Evolutionary conservation across 2,113 vertebrate genomes (phyloP).

Genomic region (Corvus moneduloides): DNA sequence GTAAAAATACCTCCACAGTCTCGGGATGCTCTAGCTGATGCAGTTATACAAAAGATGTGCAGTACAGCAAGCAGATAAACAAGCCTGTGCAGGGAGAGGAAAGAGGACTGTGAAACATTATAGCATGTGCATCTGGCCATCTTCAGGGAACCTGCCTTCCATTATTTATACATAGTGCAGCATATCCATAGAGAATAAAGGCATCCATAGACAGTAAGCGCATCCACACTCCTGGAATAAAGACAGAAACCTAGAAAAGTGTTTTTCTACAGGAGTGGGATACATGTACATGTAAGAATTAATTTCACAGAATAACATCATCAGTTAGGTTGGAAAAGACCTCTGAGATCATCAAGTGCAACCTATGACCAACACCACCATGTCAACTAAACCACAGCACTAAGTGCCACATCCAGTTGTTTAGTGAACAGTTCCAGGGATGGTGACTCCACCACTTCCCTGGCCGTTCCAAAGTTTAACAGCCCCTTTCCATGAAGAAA

Average conservation of each 20-base stretch:
- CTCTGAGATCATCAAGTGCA: not conserved
- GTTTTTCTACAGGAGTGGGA: rapidly evolving
- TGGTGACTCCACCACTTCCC: too few species aligned
- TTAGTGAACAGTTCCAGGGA: not conserved
- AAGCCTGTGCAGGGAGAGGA: not conserved
- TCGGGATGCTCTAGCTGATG: not conserved
- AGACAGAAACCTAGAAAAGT: not conserved
- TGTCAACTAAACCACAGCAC: not conserved
- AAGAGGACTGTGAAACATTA: not conserved
- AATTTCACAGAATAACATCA: not conserved
- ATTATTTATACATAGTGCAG: rapidly evolving
- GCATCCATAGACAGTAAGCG: too few species aligned
- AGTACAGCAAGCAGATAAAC: not conserved
- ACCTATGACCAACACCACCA: too few species aligned
- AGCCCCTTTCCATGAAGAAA: not conserved
- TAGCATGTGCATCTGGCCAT: rapidly evolving
- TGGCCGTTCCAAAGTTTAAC: not conserved
- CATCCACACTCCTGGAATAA: not conserved
- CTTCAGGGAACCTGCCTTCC: not conserved
- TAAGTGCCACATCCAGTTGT: not conserved
- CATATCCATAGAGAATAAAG: rapidly evolving
- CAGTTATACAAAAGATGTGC: rapidly evolving
- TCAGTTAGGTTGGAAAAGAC: not conserved
- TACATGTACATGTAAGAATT: rapidly evolving
- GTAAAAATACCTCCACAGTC: not conserved